phyloP scores from a whole-genome alignment of 2,797 vertebrate species.

The Acanthiza pusilla region DNA sequence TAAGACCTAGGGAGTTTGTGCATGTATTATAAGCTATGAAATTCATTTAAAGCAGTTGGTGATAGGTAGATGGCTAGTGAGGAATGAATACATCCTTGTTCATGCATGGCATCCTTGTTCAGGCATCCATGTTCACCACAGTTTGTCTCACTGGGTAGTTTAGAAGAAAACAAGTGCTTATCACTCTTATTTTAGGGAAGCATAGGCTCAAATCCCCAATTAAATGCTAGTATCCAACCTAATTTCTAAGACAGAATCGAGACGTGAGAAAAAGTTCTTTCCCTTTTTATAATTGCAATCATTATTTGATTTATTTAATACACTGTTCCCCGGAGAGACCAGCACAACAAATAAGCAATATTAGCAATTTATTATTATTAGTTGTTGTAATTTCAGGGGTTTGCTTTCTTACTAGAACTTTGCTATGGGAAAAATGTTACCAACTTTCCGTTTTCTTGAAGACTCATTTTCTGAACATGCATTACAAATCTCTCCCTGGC shows the following conservation, averaged over 20 bases:
- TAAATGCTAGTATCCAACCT: neutral
- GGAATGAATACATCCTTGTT: neutral
- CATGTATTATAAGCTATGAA: neutral
- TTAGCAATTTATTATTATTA: neutral
- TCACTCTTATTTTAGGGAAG: neutral
- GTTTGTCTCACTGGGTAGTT: neutral
- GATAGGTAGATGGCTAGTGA: neutral
- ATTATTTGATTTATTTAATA: neutral
- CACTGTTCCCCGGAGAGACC: neutral
- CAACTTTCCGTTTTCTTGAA: neutral
- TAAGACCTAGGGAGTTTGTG: neutral
- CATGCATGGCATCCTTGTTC: no score
- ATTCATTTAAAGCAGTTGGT: neutral
- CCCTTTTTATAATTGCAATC: neutral
- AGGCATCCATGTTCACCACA: neutral
- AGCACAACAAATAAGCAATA: neutral
- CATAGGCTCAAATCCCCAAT: neutral
- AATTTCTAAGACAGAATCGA: neutral
- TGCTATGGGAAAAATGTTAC: neutral
- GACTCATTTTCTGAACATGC: neutral
- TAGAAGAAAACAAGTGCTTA: neutral
- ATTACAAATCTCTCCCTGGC: neutral
- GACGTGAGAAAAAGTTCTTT: neutral
- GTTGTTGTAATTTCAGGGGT: neutral
- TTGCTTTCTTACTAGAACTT: neutral